A percentile compares a stretch with the other conserved stretches of the same genome.
These are phyloP conservation scores for Polydrusus pterygomalis DNA, from an alignment of 2,888 invertebrate species.

Conservation along the genomic window DNA sequence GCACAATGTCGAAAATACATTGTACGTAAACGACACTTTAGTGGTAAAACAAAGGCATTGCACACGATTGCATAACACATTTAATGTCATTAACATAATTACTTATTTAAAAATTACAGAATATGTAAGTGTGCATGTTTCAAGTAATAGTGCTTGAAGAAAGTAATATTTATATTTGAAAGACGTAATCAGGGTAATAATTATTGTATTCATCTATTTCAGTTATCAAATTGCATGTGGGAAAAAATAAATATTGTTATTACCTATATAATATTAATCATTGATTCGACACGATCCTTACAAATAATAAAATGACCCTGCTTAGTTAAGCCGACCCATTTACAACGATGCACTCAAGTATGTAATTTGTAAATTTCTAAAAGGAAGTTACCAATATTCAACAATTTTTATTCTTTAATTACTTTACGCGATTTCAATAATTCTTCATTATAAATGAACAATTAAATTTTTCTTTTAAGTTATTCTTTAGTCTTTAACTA, in stretches of 20 bases:
- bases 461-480: background rate
- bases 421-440: constrained; percentile 4
- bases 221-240: too few species aligned
- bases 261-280: too few species aligned
- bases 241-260: background rate
- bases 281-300: too few species aligned
- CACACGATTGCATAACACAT: background rate
- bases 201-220: too few species aligned
- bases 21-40: background rate
- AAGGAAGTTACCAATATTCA: constrained; percentile 2
- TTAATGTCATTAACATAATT: background rate
- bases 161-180: background rate
- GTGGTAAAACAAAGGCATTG: background rate
- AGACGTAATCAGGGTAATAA: background rate
- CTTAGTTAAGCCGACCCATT: background rate
- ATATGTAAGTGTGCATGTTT: background rate
- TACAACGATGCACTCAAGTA: background rate
- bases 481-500: background rate
- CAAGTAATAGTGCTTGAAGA: background rate
- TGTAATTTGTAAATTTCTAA: constrained; percentile 2
- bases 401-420: constrained; percentile 4
- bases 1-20: too few species aligned
- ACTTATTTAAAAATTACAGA: background rate
- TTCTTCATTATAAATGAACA: background rate
- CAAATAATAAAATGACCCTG: background rate